phyloP scores from a whole-genome alignment of 2,888 invertebrate species.

The Trachelus iudaicus region DNA sequence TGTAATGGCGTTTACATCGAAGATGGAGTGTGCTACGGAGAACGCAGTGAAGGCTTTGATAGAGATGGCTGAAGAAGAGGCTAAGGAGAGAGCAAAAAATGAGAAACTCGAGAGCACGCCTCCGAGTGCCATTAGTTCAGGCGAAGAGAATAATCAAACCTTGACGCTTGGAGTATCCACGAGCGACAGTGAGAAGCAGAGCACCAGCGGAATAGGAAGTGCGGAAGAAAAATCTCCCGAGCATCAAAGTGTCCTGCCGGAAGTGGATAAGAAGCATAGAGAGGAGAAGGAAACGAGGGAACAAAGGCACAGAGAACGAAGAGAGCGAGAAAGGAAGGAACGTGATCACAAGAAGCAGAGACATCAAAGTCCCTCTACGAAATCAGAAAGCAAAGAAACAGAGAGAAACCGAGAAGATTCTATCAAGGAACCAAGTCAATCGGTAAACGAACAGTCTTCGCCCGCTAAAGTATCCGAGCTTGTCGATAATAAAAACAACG shows the following conservation, averaged over 20 bases:
- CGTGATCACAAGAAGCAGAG: slow-evolving; percentile 41
- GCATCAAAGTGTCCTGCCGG: slow-evolving; percentile 26
- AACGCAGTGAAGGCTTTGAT: slow-evolving; percentile 62
- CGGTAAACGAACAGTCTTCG: not conserved
- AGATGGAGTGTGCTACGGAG: slow-evolving; percentile 60
- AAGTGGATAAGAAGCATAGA: slow-evolving; percentile 19
- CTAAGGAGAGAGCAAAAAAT: slow-evolving; percentile 47
- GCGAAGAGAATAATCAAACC: slow-evolving; percentile 16
- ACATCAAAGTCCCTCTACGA: slow-evolving; percentile 34
- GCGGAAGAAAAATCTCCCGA: slow-evolving; percentile 41
- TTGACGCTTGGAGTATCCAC: not conserved
- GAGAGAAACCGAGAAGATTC: slow-evolving; percentile 22
- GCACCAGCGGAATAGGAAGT: slow-evolving; percentile 18
- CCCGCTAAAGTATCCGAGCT: not conserved
- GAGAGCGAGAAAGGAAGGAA: slow-evolving; percentile 29
- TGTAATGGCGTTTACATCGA: slow-evolving; percentile 51
- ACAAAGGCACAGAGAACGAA: slow-evolving; percentile 19
- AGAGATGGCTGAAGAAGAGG: slow-evolving; percentile 63
- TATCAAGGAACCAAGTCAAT: not conserved
- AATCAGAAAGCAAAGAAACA: slow-evolving; percentile 25
- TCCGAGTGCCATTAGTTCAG: slow-evolving; percentile 1
- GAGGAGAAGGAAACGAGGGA: slow-evolving; percentile 14
- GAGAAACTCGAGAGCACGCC: slow-evolving; percentile 25
- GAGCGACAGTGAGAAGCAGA: slow-evolving; percentile 14
- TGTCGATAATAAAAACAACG: slow-evolving; percentile 26